A percentile compares a stretch with the other conserved stretches of the same genome.
Conservation (phyloP, 1,140 invertebrate species). For the Penaeus chinensis region DNA sequence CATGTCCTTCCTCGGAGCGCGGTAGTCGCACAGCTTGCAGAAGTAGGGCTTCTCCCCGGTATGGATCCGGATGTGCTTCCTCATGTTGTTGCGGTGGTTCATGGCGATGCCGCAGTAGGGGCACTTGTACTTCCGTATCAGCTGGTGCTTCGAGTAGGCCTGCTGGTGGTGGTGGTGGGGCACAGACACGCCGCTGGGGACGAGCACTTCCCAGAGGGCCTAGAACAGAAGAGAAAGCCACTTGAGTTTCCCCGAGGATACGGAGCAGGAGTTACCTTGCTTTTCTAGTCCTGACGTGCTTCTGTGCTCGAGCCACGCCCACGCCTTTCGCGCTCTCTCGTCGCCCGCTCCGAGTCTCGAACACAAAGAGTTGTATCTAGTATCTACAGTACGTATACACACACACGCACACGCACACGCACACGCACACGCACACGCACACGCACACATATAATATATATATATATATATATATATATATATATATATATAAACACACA, state of each 20-base stretch:
- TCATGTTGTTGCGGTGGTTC: slow-evolving; percentile 55
- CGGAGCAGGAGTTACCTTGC: no score
- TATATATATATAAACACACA: no score
- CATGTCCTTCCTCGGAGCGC: slow-evolving; percentile 51
- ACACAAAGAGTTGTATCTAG: no score
- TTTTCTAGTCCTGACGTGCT: no score
- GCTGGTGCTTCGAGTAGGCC: slow-evolving; percentile 19
- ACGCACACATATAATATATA: no score
- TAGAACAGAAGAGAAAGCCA: slow-evolving; percentile 53
- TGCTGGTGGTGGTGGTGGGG: slow-evolving; percentile 20
- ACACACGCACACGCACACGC: no score
- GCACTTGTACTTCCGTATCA: slow-evolving; percentile 29
- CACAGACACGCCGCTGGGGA: slow-evolving; percentile 19
- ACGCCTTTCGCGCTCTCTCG: no score
- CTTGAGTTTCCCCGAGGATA: slow-evolving; percentile 19
- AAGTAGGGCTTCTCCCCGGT: slow-evolving; percentile 53
- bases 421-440: no score
- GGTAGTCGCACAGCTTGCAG: slow-evolving; percentile 43
- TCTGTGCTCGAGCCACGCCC: no score
- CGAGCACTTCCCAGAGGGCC: slow-evolving; percentile 50
- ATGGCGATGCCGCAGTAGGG: slow-evolving; percentile 48
- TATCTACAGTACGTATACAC: no score
- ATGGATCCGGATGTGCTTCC: slow-evolving; percentile 50
- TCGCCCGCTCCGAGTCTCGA: no score
- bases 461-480: no score